Base-by-base conservation (phyloP, 2,888 invertebrate species). In the Toxonevra muliebris region DNA sequence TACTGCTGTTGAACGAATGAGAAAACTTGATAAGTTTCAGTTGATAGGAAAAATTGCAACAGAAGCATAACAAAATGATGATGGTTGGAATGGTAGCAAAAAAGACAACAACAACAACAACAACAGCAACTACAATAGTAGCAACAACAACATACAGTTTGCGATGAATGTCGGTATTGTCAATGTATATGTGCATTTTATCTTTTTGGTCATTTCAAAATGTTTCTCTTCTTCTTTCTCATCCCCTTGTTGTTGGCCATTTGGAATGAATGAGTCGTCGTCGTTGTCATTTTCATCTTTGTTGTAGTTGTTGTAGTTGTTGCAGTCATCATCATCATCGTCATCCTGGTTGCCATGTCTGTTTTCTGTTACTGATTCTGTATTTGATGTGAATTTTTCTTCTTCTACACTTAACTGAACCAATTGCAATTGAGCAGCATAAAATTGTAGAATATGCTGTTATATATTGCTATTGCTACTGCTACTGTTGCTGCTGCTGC, bases 11-110 rank as follows among this genome's bases (percentile, higher is more conserved):
- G 65, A 66, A 71, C 71, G 71, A 71, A 70, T 71, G 68, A 62
- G 71, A 71, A 70, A 71, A 70, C 68, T 68, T 71, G 69, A 71
- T 66, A 66, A 71, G 52, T 71, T 70, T 66, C 30, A 68, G 63
- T 71, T 69, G 71, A 66, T 71, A 55, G 69, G 58, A 68, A 30
- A 7, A 30, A 30, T 30, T 30, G 30, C 30, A 30, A 30, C 30
- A 30, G 30, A 30, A 30, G 30, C 30, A 65, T 53, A 42, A 48
- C 63, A 42, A 58, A 41, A 53, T n/a, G 42, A 43, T 12, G 12
- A 54, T 19, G 13, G 54, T 19, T 19, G 12, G 54, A 48, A 48
- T 15, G 15, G 48, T 15, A 48, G 15, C 48, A 15, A 48, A 8
- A 57, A 40, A 13, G 61, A 54, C 54, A 50, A 41, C 41, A 17